These are phyloP conservation scores for Ptilodon capucinus DNA, from an alignment of 2,888 invertebrate genomes.

Conservation along the genomic window DNA sequence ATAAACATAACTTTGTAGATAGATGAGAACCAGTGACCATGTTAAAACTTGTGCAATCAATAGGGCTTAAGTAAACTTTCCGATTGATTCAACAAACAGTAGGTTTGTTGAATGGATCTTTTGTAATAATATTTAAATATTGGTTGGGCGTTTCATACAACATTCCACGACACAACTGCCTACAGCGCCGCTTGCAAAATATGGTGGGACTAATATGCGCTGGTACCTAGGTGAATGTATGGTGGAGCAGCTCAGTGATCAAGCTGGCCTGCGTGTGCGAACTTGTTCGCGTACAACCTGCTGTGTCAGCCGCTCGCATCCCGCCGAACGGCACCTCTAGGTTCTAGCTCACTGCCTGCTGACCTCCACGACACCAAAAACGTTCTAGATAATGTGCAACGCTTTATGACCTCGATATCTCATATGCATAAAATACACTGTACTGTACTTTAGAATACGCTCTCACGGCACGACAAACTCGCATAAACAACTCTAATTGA, in stretches of 20 bases:
- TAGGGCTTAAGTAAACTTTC: not conserved
- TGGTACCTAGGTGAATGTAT: constrained; percentile 26
- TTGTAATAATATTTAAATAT: not conserved
- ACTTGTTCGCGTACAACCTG: constrained; percentile 29
- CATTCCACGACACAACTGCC: not conserved
- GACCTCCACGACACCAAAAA: constrained; percentile 54
- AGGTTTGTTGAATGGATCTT: not conserved
- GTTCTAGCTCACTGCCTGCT: constrained; percentile 30
- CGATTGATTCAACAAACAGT: not conserved
- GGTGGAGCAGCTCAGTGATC: constrained; percentile 8
- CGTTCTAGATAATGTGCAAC: constrained; percentile 52
- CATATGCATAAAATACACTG: constrained; percentile 37
- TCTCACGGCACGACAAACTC: constrained; percentile 21
- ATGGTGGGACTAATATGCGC: not conserved
- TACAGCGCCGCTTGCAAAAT: constrained; percentile 1
- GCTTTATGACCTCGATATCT: constrained; percentile 54
- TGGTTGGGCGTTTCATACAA: not conserved
- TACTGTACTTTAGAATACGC: constrained; percentile 22
- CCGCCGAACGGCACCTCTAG: constrained; percentile 14
- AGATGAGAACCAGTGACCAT: not conserved
- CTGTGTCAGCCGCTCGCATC: constrained; percentile 32
- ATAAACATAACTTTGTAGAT: too few species aligned
- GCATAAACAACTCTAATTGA: constrained; percentile 10
- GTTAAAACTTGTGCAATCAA: not conserved
- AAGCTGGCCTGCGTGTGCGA: constrained; percentile 21